Evolutionary conservation across 2,113 vertebrate genomes (phyloP), one percentile per base, ranked within the genome.

Genomic region (Neotoma lepida): DNA sequence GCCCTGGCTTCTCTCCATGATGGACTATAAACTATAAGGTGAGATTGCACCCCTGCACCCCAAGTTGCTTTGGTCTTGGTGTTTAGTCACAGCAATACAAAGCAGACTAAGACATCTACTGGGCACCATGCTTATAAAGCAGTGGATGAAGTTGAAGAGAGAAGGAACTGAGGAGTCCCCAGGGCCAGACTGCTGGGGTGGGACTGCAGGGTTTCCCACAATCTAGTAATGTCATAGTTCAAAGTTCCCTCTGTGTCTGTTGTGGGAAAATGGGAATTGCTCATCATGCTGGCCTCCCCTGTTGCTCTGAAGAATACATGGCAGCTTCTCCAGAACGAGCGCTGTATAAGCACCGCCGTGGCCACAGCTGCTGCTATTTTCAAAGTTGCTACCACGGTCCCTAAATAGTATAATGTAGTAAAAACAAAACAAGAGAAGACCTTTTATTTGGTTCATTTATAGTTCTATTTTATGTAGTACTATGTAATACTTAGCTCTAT

Each of bases 321-420:
- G 18, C 22, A 46, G 3, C 33, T 20, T 12, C 30, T 9, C 30
- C 10, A n/a, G 28, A 41, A 20, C 4, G 54, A 90, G 33, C 9
- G 2, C n/a, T 39, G 1, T 13, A 1, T 20, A 44, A 39, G 1
- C n/a, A 39, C 24, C 7, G 44, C 44, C 33, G 10, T 8, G 17
- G 15, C 58, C 13, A 80, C 15, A 58, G 68, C 15, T 41, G 12
- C 15, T 63, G 33, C 54, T 28, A 9, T 35, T 68, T 87, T n/a
- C 39, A 95, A 56, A 84, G n/a, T 66, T 96, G 84, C 22, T 86
- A 81, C 41, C 12, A 84, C 92, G 66, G 4, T 90, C 56, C 89
- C 35, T 49, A 92, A 89, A 74, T 70, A 89, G 10, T 2, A 73
- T 93, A 44, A 74, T 28, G 61, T 30, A 33, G 61, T 71, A 70